Percentiles rank a stretch among this genome's conserved stretches.
These are phyloP conservation scores for Oryzias dopingdopingensis DNA, from an alignment of 2,797 vertebrate genomes.

Conservation along the genomic window DNA sequence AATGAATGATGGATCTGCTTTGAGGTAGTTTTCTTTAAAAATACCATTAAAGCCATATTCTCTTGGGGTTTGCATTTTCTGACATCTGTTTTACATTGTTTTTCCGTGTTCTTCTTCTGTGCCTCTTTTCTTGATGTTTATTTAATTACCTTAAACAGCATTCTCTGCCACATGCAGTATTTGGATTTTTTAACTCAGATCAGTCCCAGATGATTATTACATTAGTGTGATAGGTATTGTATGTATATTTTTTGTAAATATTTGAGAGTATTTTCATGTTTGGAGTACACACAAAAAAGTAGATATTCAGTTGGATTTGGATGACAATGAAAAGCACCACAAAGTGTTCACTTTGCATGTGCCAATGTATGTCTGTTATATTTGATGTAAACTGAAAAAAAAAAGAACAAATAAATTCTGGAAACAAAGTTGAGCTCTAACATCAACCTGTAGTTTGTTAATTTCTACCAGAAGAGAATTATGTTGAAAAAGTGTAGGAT, in stretches of 20 bases:
- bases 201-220: constrained; percentile 50
- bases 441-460: constrained; percentile 62
- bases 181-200: constrained; percentile 52
- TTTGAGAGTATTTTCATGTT: constrained; percentile 81
- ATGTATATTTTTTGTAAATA: constrained; percentile 77
- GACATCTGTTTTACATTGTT: constrained; percentile 70
- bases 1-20: constrained; percentile 56
- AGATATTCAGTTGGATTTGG: constrained; percentile 72
- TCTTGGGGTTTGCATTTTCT: constrained; percentile 69
- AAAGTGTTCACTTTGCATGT: constrained; percentile 80
- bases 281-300: constrained; percentile 65
- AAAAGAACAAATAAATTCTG: constrained; percentile 62
- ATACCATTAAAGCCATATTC: constrained; percentile 78
- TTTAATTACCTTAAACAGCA: constrained; percentile 64
- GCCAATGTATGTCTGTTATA: constrained; percentile 78
- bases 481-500: constrained; percentile 62
- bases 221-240: constrained; percentile 68
- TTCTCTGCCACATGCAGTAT: constrained; percentile 63
- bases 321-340: constrained; percentile 76
- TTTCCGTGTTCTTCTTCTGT: constrained; percentile 69
- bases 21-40: constrained; percentile 62
- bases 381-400: constrained; percentile 73
- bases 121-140: constrained; percentile 66
- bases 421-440: constrained; percentile 69
- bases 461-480: constrained; percentile 40